Conservation (phyloP, 1,140 invertebrate species). For the Neoseiulus cucumeris region DNA sequence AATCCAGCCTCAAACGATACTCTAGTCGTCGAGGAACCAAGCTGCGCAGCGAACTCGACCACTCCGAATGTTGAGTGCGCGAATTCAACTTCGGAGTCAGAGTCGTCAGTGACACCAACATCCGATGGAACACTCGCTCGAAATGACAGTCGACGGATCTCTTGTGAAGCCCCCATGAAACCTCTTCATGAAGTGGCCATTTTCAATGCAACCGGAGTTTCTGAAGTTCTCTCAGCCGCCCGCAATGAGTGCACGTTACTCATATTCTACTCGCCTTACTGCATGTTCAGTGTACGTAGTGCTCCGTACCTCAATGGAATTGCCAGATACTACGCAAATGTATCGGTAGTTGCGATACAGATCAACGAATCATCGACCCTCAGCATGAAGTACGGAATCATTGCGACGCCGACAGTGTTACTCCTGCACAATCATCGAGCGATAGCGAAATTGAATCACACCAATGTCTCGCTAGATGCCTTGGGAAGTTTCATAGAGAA, state of each 20-base stretch:
- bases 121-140: too few relatives aligned
- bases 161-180: background rate
- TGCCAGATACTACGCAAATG: constrained; percentile 54
- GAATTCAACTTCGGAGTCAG: too few relatives aligned
- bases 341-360: constrained; percentile 51
- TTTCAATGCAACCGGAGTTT: background rate
- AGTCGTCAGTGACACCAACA: too few relatives aligned
- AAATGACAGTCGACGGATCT: constrained; percentile 3
- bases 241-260: constrained; percentile 44
- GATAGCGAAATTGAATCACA: constrained; percentile 63
- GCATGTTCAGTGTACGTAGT: constrained; percentile 66
- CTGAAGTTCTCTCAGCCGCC: constrained; percentile 8
- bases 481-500: constrained; percentile 60
- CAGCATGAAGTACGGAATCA: constrained; percentile 76
- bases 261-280: constrained; percentile 70
- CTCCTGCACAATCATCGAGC: constrained; percentile 78
- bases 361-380: constrained; percentile 28
- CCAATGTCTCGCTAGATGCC: constrained; percentile 51
- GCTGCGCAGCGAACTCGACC: too few relatives aligned
- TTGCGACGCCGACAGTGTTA: constrained; percentile 76
- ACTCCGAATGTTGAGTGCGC: too few relatives aligned
- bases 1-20: too few relatives aligned
- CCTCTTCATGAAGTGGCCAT: background rate
- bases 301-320: constrained; percentile 76
- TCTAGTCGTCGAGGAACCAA: too few relatives aligned